Conservation (phyloP, 2,797 vertebrate species). For the Anableps anableps region DNA sequence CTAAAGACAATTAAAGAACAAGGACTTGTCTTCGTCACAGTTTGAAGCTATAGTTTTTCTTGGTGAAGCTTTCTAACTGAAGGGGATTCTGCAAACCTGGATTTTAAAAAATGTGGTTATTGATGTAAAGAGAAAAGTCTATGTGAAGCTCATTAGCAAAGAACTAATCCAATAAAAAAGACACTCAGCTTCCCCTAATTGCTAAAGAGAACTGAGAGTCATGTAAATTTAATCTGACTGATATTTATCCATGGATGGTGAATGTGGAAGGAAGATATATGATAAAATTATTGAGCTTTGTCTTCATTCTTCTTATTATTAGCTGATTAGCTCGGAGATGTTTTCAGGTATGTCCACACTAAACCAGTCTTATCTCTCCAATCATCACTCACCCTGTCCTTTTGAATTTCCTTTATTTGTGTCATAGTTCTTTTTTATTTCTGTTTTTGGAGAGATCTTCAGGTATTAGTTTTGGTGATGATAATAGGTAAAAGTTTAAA, state of each 20-base stretch:
- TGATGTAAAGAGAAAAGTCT: neutral
- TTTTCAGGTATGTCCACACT: conserved; percentile 17
- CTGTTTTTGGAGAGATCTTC: neutral
- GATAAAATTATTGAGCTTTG: conserved; percentile 39
- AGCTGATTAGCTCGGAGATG: neutral
- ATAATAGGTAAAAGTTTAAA: neutral
- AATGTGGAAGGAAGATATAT: conserved; percentile 30
- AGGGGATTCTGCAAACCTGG: neutral
- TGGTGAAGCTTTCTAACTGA: neutral
- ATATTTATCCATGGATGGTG: neutral
- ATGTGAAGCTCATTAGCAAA: neutral
- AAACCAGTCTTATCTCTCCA: neutral
- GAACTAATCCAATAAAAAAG: neutral
- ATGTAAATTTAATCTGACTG: neutral
- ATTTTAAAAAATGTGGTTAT: neutral
- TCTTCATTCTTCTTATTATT: conserved; percentile 13
- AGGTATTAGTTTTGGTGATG: neutral
- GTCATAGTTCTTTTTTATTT: neutral
- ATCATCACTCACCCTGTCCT: neutral
- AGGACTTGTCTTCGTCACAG: neutral
- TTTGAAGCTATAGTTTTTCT: neutral
- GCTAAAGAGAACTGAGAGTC: neutral
- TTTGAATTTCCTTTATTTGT: neutral
- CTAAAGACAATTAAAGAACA: neutral
- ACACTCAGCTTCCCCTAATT: neutral